Evolutionary conservation across 2,888 invertebrate species (phyloP), one percentile per base, ranked within the genome.

Genomic region (Uloborus plumipes): DNA sequence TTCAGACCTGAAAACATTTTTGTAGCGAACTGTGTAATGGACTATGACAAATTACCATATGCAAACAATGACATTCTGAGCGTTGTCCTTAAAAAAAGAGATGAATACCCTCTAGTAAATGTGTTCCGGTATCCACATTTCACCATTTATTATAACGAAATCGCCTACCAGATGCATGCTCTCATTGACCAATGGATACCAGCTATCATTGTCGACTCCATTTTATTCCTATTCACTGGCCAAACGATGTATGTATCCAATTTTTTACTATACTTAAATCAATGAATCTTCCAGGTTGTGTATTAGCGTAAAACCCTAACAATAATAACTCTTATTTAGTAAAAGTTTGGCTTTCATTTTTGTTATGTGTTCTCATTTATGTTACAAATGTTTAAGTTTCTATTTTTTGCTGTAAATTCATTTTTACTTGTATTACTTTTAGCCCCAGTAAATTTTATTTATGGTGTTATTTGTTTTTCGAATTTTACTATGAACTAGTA

Each of bases 91-190:
- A 55, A 61, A 20, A 83, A 77, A 83, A 72, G 83, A 58, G 26
- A 66, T 2, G 59, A 72, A 55, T 83, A 72, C 58, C 83, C 83
- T 18, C 20, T 83, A 18, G 76, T 64, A 0, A 77, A 73, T 55
- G 55, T 83, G 39, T 83, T 58, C 47, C 72, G 83, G 20, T 83
- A 83, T 67, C 83, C 83, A n/a, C 69, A 83, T 61, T 83, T 77
- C 16, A 47, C 31, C 18, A 22, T 83, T 18, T 73, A 83, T 62
- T 73, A 77, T 20, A 65, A 51, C n/a, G 47, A 61, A 18, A 1
- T 55, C 55, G 51, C 72, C 1, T 83, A 73, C 39, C 50, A 53
- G 53, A 39, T 83, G n/a, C 83, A 83, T 51, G 67, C 77, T n/a
- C n/a, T 83, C 3, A 39, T 77, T 22, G 83, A 83, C 50, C 72